phyloP scores from a whole-genome alignment of 2,888 invertebrate genomes.

The Sphinx pinastri region DNA sequence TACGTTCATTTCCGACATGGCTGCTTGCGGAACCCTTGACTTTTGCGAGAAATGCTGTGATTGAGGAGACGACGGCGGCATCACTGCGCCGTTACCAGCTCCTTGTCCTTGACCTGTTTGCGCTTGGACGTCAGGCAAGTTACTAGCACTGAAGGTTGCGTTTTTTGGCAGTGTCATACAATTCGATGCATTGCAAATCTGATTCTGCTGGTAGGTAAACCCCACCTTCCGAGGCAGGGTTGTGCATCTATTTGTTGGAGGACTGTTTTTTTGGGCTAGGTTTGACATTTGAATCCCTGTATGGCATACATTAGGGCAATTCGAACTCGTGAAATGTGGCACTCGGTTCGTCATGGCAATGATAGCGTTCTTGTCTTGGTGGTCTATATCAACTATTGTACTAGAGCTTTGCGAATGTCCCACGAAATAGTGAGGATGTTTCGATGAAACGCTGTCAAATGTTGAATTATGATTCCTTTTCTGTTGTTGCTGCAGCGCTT shows the following conservation, averaged over 20 bases:
- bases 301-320: slow-evolving; percentile 84
- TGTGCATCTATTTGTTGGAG: slow-evolving; percentile 74
- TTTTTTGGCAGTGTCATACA: slow-evolving; percentile 86
- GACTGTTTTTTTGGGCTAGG: slow-evolving; percentile 73
- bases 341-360: slow-evolving; percentile 80
- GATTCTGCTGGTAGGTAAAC: slow-evolving; percentile 74
- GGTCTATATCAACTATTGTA: slow-evolving; percentile 93
- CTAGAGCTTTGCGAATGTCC: slow-evolving; percentile 91
- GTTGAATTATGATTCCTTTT: slow-evolving; percentile 85
- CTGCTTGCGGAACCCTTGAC: slow-evolving; percentile 89
- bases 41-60: slow-evolving; percentile 78
- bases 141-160: slow-evolving; percentile 75
- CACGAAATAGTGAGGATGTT: slow-evolving; percentile 91
- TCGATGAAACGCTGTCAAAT: slow-evolving; percentile 84
- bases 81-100: slow-evolving; percentile 70
- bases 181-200: slow-evolving; percentile 75
- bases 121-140: slow-evolving; percentile 79
- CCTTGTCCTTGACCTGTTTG: slow-evolving; percentile 75
- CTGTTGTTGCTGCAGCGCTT: slow-evolving; percentile 88
- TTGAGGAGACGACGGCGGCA: slow-evolving; percentile 72
- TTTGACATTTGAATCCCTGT: slow-evolving; percentile 84
- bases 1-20: slow-evolving; percentile 95
- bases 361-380: slow-evolving; percentile 86
- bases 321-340: slow-evolving; percentile 76
- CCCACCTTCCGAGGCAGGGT: slow-evolving; percentile 80